phyloP scores from a whole-genome alignment of 2,113 vertebrate genomes.

The Xiphorhynchus elegans region DNA sequence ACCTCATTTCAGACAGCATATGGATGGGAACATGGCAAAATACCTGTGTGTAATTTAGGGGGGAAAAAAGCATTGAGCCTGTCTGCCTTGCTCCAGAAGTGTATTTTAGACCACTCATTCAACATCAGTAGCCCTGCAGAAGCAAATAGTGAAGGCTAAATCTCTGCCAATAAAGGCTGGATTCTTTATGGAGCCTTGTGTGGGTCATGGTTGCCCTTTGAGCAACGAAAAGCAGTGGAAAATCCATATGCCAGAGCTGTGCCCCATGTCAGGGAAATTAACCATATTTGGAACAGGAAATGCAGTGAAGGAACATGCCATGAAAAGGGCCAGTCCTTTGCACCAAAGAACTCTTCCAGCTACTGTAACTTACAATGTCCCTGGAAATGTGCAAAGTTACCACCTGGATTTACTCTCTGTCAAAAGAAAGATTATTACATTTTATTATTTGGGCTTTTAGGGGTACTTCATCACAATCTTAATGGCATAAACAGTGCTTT shows the following conservation, averaged over 20 bases:
- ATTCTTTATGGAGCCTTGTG: not conserved
- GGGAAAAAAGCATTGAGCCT: not conserved
- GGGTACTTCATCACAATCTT: not conserved
- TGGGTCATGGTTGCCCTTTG: not conserved
- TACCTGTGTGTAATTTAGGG: not conserved
- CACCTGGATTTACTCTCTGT: not conserved
- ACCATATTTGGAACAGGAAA: not conserved
- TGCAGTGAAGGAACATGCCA: not conserved
- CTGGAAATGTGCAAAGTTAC: not conserved
- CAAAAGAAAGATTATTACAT: not conserved
- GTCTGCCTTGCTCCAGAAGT: not conserved
- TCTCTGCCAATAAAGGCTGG: not conserved
- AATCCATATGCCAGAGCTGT: not conserved
- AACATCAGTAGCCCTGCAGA: not conserved
- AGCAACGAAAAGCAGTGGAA: not conserved
- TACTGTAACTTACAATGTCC: not conserved
- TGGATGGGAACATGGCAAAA: not conserved
- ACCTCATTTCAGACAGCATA: not conserved
- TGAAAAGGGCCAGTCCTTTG: not conserved
- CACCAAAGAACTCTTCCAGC: not conserved
- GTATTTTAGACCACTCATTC: not conserved
- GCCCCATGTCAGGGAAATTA: not conserved
- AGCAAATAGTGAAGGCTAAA: not conserved
- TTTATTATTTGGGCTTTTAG: not conserved
- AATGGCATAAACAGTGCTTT: not conserved